Percentiles rank a stretch among this genome's conserved stretches.
These are phyloP conservation scores for Enteromius radiatus DNA, from an alignment of 2,797 vertebrate species.

Conservation along the genomic window DNA sequence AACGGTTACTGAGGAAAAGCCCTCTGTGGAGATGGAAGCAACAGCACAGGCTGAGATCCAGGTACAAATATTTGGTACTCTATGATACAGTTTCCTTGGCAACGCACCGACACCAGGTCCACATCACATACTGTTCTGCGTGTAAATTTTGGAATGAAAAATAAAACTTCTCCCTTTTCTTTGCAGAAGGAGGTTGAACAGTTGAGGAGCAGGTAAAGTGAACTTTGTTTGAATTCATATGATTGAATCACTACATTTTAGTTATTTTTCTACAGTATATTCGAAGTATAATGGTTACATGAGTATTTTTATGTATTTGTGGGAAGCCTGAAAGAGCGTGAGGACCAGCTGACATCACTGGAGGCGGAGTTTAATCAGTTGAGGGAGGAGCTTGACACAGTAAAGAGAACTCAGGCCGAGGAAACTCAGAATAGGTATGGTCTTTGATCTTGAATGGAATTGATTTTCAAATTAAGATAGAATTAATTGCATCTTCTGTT, in stretches of 20 bases:
- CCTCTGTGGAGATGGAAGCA: slow-evolving; percentile 73
- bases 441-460: background rate
- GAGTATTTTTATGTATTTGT: background rate
- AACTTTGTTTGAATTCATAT: background rate
- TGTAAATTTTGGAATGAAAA: background rate
- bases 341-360: slow-evolving; percentile 73
- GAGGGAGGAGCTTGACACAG: slow-evolving; percentile 60
- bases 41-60: slow-evolving; percentile 55
- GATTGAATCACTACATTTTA: background rate
- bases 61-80: slow-evolving; percentile 32
- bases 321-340: slow-evolving; percentile 79
- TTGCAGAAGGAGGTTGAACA: slow-evolving; percentile 75
- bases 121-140: background rate
- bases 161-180: slow-evolving; percentile 12
- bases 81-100: background rate
- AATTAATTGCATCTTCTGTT: background rate
- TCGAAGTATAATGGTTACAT: slow-evolving; percentile 5
- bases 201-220: slow-evolving; percentile 75
- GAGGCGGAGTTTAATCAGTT: slow-evolving; percentile 77
- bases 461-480: background rate
- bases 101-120: background rate
- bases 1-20: slow-evolving; percentile 65
- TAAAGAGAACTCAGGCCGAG: slow-evolving; percentile 31
- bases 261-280: background rate
- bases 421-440: slow-evolving; percentile 39